Evolutionary conservation across 2,113 vertebrate species (phyloP), one percentile per base, ranked within the genome.

Genomic region (Condylura cristata): DNA sequence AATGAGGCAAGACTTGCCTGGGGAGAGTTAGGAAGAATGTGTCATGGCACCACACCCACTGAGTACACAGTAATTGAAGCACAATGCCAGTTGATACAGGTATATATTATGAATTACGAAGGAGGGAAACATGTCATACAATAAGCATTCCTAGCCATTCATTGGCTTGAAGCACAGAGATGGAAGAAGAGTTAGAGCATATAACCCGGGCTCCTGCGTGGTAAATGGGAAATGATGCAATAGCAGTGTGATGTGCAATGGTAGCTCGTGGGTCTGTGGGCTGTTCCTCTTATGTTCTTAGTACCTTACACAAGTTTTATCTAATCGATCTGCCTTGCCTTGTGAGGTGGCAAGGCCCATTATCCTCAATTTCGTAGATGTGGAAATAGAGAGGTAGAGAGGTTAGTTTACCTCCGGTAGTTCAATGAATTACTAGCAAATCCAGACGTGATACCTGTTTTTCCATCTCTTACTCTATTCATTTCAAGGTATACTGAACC

Each of bases 41-140:
- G 34, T 97, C 97, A 91, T 37, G 39, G 39, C 17, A 78, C 93
- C 96, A 93, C 97, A 96, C 94, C 97, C 95, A 93, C 30, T 63
- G 41, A 74, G 76, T 75, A 89, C 1, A 2, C 83, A 91, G 81
- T 85, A 95, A 93, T 78, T 95, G 91, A 91, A 93, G 58, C 20
- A 34, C 79, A 68, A 1, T 8, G 8, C 86, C 22, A 78, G 93
- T 95, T 87, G 81, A 68, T 93, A 58, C 84, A 96, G 89, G 96
- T 94, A 74, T 68, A 51, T 44, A 85, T 90, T 95, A 96, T 79
- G 89, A 96, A 94, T 96, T 61, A 94, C 56, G 85, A 70, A 68
- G 96, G 63, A 93, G 80, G 95, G 86, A 94, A 91, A 53, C 78
- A 80, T 24, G 76, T n/a, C 83, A 24, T 79, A 78, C 76, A 78